Conservation (phyloP, 2,113 vertebrate genomes). For the Protomyctophum bolini region DNA sequence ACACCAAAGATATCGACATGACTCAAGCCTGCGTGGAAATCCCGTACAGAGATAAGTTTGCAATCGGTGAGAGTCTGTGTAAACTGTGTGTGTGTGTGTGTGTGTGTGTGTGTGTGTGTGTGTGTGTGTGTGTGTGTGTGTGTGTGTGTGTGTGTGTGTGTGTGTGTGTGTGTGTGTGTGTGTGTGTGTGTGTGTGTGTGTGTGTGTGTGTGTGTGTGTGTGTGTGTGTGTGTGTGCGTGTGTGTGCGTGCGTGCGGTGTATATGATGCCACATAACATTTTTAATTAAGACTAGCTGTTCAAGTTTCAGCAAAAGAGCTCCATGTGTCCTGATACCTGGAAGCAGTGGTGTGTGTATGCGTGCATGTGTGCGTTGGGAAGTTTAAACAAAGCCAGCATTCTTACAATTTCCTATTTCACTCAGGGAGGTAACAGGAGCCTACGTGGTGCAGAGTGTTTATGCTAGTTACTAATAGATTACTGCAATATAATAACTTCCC, state of each 20-base stretch:
- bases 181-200: not conserved
- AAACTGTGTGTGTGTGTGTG: not conserved
- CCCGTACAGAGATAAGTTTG: too few species aligned
- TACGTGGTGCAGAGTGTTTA: too few species aligned
- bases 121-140: too few species aligned
- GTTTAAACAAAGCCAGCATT: slow-evolving; percentile 40
- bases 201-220: too few species aligned
- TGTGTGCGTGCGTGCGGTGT: not conserved
- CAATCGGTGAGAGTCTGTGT: not conserved
- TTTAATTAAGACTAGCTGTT: slow-evolving; percentile 38
- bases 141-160: too few species aligned
- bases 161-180: not conserved
- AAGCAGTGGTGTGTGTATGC: not conserved
- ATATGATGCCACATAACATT: not conserved
- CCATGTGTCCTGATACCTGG: slow-evolving; percentile 31
- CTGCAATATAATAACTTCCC: too few species aligned
- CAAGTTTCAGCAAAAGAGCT: slow-evolving; percentile 22
- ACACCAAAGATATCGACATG: too few species aligned
- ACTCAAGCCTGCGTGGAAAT: too few species aligned
- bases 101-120: too few species aligned
- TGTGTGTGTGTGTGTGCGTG: too few species aligned
- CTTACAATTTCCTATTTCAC: slow-evolving; percentile 36
- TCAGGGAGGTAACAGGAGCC: not conserved
- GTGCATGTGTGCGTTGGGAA: too few species aligned
- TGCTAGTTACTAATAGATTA: too few species aligned